Conservation (phyloP, 2,113 vertebrate species). For the Cettia cetti region DNA sequence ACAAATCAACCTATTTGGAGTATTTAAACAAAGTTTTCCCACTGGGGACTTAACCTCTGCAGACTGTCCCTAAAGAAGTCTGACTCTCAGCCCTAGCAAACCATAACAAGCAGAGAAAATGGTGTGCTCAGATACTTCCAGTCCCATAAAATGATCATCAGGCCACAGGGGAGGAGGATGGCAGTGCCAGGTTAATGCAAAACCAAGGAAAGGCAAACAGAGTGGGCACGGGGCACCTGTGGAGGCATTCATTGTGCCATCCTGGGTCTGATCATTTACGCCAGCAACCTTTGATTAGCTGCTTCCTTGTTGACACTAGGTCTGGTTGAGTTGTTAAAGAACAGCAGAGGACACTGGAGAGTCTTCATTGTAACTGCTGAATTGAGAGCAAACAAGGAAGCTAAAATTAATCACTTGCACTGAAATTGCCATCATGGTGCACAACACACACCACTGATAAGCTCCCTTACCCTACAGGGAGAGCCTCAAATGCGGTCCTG, state of each 20-base stretch:
- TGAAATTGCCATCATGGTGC: neutral
- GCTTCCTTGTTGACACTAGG: slow-evolving; percentile 30
- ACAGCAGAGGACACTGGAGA: neutral
- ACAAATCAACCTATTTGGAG: neutral
- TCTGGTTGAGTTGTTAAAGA: neutral
- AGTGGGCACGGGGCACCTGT: neutral
- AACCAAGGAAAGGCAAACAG: neutral
- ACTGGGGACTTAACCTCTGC: neutral
- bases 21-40: neutral
- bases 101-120: neutral
- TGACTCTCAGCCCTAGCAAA: neutral
- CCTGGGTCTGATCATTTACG: neutral
- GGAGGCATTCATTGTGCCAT: neutral
- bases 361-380: neutral
- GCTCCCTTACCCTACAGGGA: neutral
- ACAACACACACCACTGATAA: neutral
- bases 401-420: neutral
- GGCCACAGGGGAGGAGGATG: neutral
- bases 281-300: neutral
- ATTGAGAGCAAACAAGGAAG: neutral
- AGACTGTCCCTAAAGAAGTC: neutral
- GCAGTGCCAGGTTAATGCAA: neutral
- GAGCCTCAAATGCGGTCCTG: neutral
- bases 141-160: neutral
- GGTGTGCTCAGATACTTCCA: neutral